Conservation (phyloP, 2,888 invertebrate genomes). For the Beris morrisii region DNA sequence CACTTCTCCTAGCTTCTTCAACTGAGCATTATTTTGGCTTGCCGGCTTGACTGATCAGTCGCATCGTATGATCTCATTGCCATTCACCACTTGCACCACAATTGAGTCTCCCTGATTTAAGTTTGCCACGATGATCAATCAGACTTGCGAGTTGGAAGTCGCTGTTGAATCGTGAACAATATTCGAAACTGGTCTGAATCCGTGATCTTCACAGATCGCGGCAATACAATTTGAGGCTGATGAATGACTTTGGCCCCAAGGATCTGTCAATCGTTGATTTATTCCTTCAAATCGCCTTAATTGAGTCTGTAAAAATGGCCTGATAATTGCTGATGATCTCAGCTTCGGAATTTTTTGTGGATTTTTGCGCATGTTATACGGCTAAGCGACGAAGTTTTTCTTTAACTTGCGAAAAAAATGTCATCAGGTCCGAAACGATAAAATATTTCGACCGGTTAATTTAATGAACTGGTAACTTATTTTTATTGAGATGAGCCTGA, state of each 20-base stretch:
- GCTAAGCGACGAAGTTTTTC: neutral
- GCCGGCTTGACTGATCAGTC: too few relatives aligned
- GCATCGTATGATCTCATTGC: too few relatives aligned
- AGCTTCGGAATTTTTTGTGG: constrained; percentile 15
- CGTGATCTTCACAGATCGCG: too few relatives aligned
- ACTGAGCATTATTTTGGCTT: too few relatives aligned
- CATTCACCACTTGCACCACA: too few relatives aligned
- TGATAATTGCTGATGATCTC: constrained; percentile 26
- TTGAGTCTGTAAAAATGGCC: constrained; percentile 42
- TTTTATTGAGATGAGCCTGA: constrained; percentile 16
- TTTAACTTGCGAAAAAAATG: constrained; percentile 17
- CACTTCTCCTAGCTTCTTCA: too few relatives aligned
- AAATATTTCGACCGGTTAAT: constrained; percentile 14
- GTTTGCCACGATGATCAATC: too few relatives aligned
- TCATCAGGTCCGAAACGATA: constrained; percentile 14
- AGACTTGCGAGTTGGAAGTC: too few relatives aligned
- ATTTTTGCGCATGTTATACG: constrained; percentile 6
- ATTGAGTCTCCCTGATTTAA: too few relatives aligned
- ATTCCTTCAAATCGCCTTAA: constrained; percentile 44
- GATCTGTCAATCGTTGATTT: constrained; percentile 45
- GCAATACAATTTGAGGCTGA: constrained; percentile 17
- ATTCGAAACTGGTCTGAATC: too few relatives aligned
- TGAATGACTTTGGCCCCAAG: constrained; percentile 43
- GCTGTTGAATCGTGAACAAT: too few relatives aligned
- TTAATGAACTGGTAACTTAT: constrained; percentile 25